Base-by-base conservation (phyloP, 2,797 vertebrate species). In the Poecilia gillii region DNA sequence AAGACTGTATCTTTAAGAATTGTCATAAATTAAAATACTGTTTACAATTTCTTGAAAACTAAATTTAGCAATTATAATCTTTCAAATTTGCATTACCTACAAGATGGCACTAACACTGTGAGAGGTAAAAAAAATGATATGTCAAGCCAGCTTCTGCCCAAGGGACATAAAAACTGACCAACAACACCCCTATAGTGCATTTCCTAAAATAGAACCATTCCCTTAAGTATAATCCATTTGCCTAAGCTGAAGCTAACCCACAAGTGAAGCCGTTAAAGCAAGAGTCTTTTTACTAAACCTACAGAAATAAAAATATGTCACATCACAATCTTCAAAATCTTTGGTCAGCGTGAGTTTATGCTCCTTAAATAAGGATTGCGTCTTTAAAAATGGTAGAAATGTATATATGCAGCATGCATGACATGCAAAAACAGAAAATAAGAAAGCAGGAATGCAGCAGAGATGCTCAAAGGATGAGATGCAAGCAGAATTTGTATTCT, bases 401-500 rank as follows among this genome's bases (percentile, higher is more conserved):
- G 8, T 12, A 18, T 47, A 62, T 45, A 45, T 74, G 46, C 75
- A 71, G 79, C 33, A 28, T 80, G 45, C 87, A 55, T 55, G 68
- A 73, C 5, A 12, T 79, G 80, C 77, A 79, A 55, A 57, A 68
- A 16, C 72, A 76, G 70, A 70, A 64, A 72, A 81, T 59, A 64
- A 79, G 76, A 62, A 59, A 57, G 74, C 62, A 75, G 75, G 33
- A 80, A 79, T 72, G 78, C 75, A 74, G 82, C 41, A 77, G 83
- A 87, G 74, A 78, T 47, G 84, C 84, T 90, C 77, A 84, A 79
- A 82, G 84, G 81, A 51, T 84, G 86, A 90, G 87, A 78, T 68
- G 36, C 64, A 59, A 13, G 73, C 81, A 80, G 75, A 80, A 88
- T 93, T 92, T 88, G 87, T 89, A 93, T 91, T 89, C 92, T 77